Conservation (phyloP, 2,888 invertebrate species). For the Chrysolina oricalcia region DNA sequence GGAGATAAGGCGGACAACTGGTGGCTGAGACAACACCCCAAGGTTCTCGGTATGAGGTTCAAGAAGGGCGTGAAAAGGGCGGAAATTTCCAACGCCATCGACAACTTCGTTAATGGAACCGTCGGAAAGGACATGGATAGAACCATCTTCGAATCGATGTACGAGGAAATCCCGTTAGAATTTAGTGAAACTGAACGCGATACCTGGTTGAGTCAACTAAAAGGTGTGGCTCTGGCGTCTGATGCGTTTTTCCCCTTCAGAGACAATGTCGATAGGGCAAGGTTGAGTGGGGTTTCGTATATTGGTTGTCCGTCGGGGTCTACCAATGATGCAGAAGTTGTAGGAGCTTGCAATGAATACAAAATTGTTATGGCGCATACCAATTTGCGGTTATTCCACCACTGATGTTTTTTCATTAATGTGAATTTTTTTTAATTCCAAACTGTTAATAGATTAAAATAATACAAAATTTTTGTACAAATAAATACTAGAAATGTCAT, state of each 20-base stretch:
- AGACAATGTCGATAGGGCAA: slow-evolving; percentile 95
- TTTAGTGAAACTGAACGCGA: slow-evolving; percentile 80
- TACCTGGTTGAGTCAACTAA: slow-evolving; percentile 82
- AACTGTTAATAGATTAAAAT: background rate
- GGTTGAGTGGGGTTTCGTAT: slow-evolving; percentile 93
- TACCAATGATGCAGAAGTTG: slow-evolving; percentile 91
- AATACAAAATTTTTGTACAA: background rate
- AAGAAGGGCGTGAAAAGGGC: slow-evolving; percentile 90
- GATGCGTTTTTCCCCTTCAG: slow-evolving; percentile 99
- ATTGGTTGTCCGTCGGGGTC: slow-evolving; percentile 96
- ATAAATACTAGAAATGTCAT: background rate
- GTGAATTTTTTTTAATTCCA: background rate
- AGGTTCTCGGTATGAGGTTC: slow-evolving; percentile 88
- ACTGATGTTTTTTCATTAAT: slow-evolving; percentile 72
- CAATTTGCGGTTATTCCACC: slow-evolving; percentile 93
- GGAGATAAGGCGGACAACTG: slow-evolving; percentile 98
- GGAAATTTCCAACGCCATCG: slow-evolving; percentile 95
- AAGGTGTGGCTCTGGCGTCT: slow-evolving; percentile 89
- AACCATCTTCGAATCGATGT: slow-evolving; percentile 82
- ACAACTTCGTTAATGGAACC: slow-evolving; percentile 94
- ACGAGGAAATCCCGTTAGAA: slow-evolving; percentile 82
- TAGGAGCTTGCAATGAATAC: slow-evolving; percentile 94
- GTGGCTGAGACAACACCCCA: slow-evolving; percentile 97
- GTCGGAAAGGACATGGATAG: slow-evolving; percentile 91
- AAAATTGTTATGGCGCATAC: slow-evolving; percentile 91